phyloP scores from a whole-genome alignment of 2,797 vertebrate species.

The Spondyliosoma cantharus region DNA sequence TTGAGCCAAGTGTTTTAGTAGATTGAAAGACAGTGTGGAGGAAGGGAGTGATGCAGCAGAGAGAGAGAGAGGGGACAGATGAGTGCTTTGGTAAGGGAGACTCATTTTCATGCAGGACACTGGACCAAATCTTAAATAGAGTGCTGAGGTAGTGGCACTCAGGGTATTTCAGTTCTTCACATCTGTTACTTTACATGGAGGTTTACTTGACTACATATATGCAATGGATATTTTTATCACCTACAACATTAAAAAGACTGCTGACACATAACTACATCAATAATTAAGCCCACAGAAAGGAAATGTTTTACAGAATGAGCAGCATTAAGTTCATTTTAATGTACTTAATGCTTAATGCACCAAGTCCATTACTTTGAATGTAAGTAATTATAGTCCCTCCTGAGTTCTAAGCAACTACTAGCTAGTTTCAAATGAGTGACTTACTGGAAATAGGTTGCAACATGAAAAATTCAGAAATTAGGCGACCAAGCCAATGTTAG shows the following conservation, averaged over 20 bases:
- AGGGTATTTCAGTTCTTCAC: neutral
- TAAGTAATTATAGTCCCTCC: too few relatives aligned
- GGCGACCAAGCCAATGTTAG: neutral
- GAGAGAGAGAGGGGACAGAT: slow-evolving; percentile 15
- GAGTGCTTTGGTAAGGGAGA: slow-evolving; percentile 34
- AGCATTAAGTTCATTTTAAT: slow-evolving; percentile 1
- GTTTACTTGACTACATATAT: neutral
- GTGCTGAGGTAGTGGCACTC: neutral
- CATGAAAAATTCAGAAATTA: neutral
- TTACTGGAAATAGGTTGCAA: neutral
- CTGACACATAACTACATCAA: slow-evolving; percentile 10
- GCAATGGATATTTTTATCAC: slow-evolving; percentile 11
- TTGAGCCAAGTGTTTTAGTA: slow-evolving; percentile 83
- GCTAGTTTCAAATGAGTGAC: neutral
- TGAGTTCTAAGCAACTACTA: too few relatives aligned
- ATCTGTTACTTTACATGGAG: neutral
- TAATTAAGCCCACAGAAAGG: neutral
- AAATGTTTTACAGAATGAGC: neutral
- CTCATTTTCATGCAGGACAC: slow-evolving; percentile 63
- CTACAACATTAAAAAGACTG: neutral
- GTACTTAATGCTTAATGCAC: neutral
- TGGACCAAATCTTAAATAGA: slow-evolving; percentile 10
- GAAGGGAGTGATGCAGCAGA: slow-evolving; percentile 57
- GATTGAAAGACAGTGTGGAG: slow-evolving; percentile 77
- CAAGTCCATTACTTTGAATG: too few relatives aligned